Conservation (phyloP, 1,140 invertebrate species). For the Sarcophaga peregrina region DNA sequence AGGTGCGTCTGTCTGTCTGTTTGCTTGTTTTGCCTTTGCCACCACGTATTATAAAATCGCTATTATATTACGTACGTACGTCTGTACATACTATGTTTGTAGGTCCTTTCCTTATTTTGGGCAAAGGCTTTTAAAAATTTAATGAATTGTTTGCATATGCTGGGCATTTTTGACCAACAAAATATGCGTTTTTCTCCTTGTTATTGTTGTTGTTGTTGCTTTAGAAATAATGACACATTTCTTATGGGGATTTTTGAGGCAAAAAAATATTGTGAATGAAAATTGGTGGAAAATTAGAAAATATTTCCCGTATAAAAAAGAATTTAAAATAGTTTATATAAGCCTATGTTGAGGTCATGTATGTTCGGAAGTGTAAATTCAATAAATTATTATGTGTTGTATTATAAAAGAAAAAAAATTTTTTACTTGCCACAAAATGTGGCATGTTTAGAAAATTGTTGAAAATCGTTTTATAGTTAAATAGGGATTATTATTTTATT, state of each 20-base stretch:
- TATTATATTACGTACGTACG: background rate
- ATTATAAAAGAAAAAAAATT: background rate
- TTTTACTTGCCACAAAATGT: conserved; percentile 10
- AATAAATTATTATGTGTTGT: background rate
- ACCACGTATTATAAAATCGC: background rate
- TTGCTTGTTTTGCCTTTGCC: background rate
- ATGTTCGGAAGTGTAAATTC: background rate
- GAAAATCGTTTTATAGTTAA: background rate
- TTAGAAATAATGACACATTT: background rate
- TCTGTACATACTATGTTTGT: background rate
- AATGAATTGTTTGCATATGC: conserved; percentile 3
- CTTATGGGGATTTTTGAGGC: background rate
- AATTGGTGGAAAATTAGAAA: background rate
- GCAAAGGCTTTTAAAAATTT: background rate
- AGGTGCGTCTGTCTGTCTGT: background rate
- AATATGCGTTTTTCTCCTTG: too few species aligned
- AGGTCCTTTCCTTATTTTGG: too few species aligned
- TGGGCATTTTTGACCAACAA: background rate
- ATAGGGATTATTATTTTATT: background rate
- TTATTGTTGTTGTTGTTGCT: too few species aligned
- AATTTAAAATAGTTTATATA: background rate
- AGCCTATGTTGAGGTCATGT: background rate
- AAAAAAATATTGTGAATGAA: background rate
- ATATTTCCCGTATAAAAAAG: background rate
- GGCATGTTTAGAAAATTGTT: conserved; percentile 6